Conservation (phyloP, 1,140 invertebrate species). For the Megathymus violae region DNA sequence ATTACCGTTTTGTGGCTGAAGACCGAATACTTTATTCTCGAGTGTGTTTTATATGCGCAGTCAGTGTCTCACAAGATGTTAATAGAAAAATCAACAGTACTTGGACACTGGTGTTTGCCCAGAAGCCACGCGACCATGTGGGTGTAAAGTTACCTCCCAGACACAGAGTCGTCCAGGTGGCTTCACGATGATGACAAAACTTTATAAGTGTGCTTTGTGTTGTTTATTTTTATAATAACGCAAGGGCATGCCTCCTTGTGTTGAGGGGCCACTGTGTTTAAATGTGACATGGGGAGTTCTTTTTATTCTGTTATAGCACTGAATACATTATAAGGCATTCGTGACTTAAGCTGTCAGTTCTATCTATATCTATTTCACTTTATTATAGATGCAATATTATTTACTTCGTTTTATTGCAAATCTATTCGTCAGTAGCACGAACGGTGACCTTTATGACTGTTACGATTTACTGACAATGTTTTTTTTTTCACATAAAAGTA, state of each 20-base stretch:
- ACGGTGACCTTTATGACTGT: no score
- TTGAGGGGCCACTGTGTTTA: constrained; percentile 1
- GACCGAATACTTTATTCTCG: constrained; percentile 5
- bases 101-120: constrained; percentile 14
- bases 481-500: no score
- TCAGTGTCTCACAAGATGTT: constrained; percentile 19
- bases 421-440: no score
- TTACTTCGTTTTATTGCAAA: no score
- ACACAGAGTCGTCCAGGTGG: constrained; percentile 2
- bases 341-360: no score
- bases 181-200: constrained; percentile 25
- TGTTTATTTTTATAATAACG: constrained; percentile 24
- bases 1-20: background rate
- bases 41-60: constrained; percentile 20
- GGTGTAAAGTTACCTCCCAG: constrained; percentile 26
- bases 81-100: constrained; percentile 30
- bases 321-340: no score
- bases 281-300: background rate
- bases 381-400: no score
- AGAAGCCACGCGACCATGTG: constrained; percentile 24
- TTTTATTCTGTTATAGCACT: background rate
- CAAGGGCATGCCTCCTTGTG: background rate
- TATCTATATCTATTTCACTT: no score
- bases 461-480: no score
- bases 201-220: constrained; percentile 8